Evolutionary conservation across 92 coral and sea anemone genomes (phyloP), one percentile per base, ranked within the genome.

Genomic region (Phenganax subtilis): DNA sequence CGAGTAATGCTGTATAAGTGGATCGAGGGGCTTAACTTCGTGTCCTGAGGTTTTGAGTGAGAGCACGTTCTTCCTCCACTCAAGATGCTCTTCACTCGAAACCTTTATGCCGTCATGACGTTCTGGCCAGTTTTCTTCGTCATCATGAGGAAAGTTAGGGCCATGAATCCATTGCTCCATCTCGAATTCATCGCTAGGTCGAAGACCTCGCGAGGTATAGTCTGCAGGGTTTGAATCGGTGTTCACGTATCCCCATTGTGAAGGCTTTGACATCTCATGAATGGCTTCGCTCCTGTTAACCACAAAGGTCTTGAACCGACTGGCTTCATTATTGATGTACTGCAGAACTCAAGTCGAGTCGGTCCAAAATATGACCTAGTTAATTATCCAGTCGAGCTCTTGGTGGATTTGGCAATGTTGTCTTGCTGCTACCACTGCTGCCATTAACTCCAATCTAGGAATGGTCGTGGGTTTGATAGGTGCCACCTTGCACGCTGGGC

Each of bases 271-370:
- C 11, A 7, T 54, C 8, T 71, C 57, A 44, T 71, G 57, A 54
- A 71, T 71, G 11, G n/a, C n/a, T 7, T 53, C 55, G 9, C 31
- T 47, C 17, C 76, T 53, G 57, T 71, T 71, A 1, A 55, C 76
- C 10, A 54, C 57, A 55, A 71, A 71, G 10, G 76, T 71, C 14
- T 51, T 47, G 25, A 71, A 71, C 8, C 76, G 55, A 25, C 76
- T 71, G 12, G 55, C 76, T 55, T 71, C 20, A 10, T 71, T 71
- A 16, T 54, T 47, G 76, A 71, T 71, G 37, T 71, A 71, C 76
- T 71, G 76, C 29, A 71, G 9, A 44, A 71, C 76, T 4, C 55
- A 47, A 1, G 55, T 71, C 8, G 76, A 71, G 51, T 71, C 76
- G 0, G 76, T 71, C 76, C 76, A 71, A 44, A 71, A 71, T 51